Conservation (phyloP, 2,888 invertebrate genomes). For the Heliothis peltigera region DNA sequence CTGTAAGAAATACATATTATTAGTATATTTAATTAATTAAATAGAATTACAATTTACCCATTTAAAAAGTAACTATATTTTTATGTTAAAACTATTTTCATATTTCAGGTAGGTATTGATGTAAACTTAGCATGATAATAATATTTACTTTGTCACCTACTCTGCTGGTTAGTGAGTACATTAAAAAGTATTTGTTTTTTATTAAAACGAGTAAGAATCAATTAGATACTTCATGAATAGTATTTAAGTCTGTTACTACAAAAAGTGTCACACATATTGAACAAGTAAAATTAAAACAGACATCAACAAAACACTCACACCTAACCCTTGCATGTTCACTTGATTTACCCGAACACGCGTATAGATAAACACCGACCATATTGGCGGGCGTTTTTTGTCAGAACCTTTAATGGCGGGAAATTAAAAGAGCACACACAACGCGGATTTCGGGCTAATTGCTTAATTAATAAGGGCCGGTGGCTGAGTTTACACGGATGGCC, state of each 20-base stretch:
- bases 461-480: conserved; percentile 85
- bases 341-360: conserved; percentile 73
- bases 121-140: no score
- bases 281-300: conserved; percentile 3
- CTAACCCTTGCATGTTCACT: conserved; percentile 51
- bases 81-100: no score
- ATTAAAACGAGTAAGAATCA: no score
- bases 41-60: no score
- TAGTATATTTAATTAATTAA: no score
- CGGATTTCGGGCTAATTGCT: conserved; percentile 85
- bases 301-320: conserved; percentile 19
- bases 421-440: conserved; percentile 82
- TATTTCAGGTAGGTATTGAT: no score
- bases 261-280: background rate
- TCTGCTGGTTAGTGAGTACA: no score
- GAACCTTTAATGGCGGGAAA: conserved; percentile 78
- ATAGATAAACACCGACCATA: conserved; percentile 71
- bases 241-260: background rate
- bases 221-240: background rate
- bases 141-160: no score
- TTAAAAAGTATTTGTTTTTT: no score
- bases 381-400: conserved; percentile 72
- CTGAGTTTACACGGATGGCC: conserved; percentile 79
- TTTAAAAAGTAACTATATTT: no score
- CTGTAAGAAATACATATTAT: conserved; percentile 63